phyloP scores from a whole-genome alignment of 2,888 invertebrate genomes.

The Mermis nigrescens region DNA sequence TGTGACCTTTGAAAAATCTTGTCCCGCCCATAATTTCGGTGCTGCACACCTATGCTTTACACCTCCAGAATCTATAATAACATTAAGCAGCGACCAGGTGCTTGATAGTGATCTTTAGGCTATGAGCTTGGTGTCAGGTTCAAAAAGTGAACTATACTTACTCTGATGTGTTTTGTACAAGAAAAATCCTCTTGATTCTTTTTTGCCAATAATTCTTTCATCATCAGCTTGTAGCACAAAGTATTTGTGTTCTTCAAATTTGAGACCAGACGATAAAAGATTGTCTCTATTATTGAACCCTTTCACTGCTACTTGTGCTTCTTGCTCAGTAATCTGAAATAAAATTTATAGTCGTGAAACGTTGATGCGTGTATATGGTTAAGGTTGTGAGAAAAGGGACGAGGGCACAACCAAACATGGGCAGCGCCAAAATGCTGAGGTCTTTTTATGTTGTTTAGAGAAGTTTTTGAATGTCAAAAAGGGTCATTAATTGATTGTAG shows the following conservation, averaged over 20 bases:
- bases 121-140: neutral
- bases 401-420: too few species aligned
- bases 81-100: too few species aligned
- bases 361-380: too few species aligned
- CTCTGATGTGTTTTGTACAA: conserved; percentile 28
- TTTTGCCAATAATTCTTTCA: conserved; percentile 30
- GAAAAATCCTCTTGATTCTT: conserved; percentile 29
- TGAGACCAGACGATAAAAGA: conserved; percentile 24
- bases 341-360: neutral
- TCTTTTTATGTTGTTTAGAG: too few species aligned
- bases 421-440: too few species aligned
- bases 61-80: neutral
- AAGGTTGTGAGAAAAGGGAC: too few species aligned
- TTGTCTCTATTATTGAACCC: conserved; percentile 22
- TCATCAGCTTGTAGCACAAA: conserved; percentile 25
- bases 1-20: too few species aligned
- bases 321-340: conserved; percentile 19
- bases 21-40: too few species aligned
- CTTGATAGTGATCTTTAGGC: too few species aligned
- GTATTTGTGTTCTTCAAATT: conserved; percentile 28
- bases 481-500: too few species aligned
- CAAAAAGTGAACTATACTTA: conserved; percentile 8
- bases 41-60: too few species aligned
- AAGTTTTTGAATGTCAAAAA: too few species aligned
- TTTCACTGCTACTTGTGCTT: conserved; percentile 22